Percentiles rank a stretch among this genome's conserved stretches.
Conservation (phyloP, 1,140 invertebrate species). For the Argopecten irradians region DNA sequence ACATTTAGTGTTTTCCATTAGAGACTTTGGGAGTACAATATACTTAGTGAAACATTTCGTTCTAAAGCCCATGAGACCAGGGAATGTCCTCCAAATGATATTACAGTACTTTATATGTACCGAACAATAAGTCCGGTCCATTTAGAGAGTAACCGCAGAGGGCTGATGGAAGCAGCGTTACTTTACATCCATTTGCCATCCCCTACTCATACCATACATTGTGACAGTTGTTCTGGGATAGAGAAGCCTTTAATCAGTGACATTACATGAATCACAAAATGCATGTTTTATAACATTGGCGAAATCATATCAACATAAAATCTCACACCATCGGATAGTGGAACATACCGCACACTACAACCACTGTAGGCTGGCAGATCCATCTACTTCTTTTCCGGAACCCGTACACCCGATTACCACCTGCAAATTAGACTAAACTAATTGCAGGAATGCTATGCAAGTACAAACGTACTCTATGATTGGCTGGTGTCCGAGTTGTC, state of each 20-base stretch:
- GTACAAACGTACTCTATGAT: slow-evolving; percentile 7
- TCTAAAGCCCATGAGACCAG: not conserved
- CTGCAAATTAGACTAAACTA: slow-evolving; percentile 18
- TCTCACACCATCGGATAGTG: not conserved
- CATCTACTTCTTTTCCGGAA: not conserved
- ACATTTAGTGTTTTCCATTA: not conserved
- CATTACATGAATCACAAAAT: not conserved
- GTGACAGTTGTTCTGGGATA: too few species aligned
- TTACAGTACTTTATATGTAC: not conserved
- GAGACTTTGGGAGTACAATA: not conserved
- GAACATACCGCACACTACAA: not conserved
- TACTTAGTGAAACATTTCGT: not conserved
- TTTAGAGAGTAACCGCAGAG: not conserved
- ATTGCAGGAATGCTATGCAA: not conserved
- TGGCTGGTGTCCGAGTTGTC: not conserved
- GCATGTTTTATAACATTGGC: not conserved
- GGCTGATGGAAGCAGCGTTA: not conserved
- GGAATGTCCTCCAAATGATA: not conserved
- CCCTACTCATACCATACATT: too few species aligned
- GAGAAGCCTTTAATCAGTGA: not conserved
- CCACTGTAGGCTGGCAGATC: not conserved
- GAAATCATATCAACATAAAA: not conserved
- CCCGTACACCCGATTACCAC: not conserved
- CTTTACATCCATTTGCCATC: not conserved
- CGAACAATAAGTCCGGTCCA: not conserved